Conservation (phyloP, 2,888 invertebrate species). For the Noctua fimbriata region DNA sequence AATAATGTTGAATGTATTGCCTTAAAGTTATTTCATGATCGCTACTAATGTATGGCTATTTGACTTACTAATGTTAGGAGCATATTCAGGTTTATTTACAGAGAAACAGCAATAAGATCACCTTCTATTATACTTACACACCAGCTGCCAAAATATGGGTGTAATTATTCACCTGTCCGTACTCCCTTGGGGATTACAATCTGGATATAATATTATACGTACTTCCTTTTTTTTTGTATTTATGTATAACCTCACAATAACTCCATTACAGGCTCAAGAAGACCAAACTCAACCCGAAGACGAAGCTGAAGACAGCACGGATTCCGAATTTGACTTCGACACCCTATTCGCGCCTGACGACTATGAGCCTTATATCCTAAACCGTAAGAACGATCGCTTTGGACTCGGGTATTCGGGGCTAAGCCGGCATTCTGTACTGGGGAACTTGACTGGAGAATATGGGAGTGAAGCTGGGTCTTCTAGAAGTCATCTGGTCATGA, state of each 20-base stretch:
- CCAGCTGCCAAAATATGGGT: too few species aligned
- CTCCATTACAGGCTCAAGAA: constrained; percentile 70
- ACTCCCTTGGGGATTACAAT: too few species aligned
- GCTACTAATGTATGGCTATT: too few species aligned
- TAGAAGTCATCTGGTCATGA: constrained; percentile 83
- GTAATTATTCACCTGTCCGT: too few species aligned
- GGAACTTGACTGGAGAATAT: constrained; percentile 81
- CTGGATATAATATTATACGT: too few species aligned
- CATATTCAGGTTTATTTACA: too few species aligned
- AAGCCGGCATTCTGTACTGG: constrained; percentile 91
- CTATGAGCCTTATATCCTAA: constrained; percentile 93
- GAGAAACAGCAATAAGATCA: too few species aligned
- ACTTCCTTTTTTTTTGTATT: too few species aligned
- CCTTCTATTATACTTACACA: too few species aligned
- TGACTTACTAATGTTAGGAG: too few species aligned
- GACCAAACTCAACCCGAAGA: constrained; percentile 66
- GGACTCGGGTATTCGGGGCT: constrained; percentile 95
- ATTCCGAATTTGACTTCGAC: constrained; percentile 90
- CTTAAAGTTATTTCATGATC: too few species aligned
- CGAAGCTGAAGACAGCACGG: constrained; percentile 72
- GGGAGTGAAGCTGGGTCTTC: constrained; percentile 72
- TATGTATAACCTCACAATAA: neutral
- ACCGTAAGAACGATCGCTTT: constrained; percentile 95
- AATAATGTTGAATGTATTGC: too few species aligned
- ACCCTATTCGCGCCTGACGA: constrained; percentile 95